phyloP scores from a whole-genome alignment of 2,113 vertebrate species.

The Apodemus speciosus region DNA sequence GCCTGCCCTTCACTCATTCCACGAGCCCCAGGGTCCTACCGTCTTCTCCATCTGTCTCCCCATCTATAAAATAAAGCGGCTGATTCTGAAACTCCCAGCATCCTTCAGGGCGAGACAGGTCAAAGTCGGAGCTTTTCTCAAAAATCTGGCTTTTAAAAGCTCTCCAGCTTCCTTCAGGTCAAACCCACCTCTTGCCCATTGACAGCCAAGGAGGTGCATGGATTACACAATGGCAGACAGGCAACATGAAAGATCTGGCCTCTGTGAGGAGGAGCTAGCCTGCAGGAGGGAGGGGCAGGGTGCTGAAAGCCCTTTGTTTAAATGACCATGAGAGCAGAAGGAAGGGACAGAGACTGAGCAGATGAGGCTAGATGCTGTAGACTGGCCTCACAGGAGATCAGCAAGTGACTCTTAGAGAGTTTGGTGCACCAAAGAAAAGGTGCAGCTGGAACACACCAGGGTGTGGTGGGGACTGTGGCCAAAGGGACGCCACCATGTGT shows the following conservation, averaged over 20 bases:
- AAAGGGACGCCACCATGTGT: background rate
- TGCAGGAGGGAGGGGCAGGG: background rate
- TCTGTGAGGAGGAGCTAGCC: background rate
- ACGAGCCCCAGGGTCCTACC: fast-evolving
- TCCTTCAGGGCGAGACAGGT: background rate
- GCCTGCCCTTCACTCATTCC: fast-evolving
- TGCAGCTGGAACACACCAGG: background rate
- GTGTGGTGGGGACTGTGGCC: background rate
- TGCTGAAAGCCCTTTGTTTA: background rate
- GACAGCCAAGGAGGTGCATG: background rate
- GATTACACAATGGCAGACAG: background rate
- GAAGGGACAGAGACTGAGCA: background rate
- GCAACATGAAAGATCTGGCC: background rate
- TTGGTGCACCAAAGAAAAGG: background rate
- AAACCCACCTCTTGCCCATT: background rate
- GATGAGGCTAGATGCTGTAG: background rate
- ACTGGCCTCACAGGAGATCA: background rate
- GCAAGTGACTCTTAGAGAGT: background rate
- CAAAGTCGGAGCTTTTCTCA: background rate
- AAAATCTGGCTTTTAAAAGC: background rate
- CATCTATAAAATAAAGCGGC: background rate
- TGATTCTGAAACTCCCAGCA: background rate
- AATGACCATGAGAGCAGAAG: too few relatives aligned
- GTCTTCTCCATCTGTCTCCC: background rate
- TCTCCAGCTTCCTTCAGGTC: background rate